phyloP scores from a whole-genome alignment of 2,888 invertebrate species.

The Ernsta delagoae region DNA sequence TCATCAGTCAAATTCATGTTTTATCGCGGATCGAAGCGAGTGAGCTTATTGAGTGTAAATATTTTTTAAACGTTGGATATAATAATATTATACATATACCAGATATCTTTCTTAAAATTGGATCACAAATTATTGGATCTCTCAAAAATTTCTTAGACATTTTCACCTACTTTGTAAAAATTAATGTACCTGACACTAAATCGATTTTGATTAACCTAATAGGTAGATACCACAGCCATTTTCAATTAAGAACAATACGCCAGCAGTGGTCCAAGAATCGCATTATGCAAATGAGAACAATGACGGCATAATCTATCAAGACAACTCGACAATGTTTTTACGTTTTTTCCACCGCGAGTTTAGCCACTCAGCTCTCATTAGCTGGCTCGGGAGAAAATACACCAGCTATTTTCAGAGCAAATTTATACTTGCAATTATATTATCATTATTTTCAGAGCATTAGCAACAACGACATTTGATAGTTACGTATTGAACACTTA shows the following conservation, averaged over 20 bases:
- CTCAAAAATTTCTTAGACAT: too few relatives aligned
- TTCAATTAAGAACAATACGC: slow-evolving; percentile 14
- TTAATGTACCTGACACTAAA: not conserved
- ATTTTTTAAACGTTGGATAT: too few relatives aligned
- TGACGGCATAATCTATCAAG: slow-evolving; percentile 17
- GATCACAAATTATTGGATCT: too few relatives aligned
- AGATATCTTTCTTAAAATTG: too few relatives aligned
- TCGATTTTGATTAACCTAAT: not conserved
- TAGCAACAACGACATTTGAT: slow-evolving; percentile 1
- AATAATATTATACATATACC: too few relatives aligned
- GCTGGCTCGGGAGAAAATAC: not conserved
- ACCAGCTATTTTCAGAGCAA: not conserved
- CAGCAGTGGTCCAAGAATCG: slow-evolving; percentile 9
- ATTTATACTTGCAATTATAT: not conserved
- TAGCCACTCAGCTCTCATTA: slow-evolving; percentile 21
- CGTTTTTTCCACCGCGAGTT: slow-evolving; percentile 20
- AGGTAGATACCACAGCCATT: not conserved
- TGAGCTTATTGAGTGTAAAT: too few relatives aligned
- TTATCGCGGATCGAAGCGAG: too few relatives aligned
- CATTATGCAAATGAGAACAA: slow-evolving; percentile 21
- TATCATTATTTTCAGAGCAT: not conserved
- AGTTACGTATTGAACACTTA: not conserved
- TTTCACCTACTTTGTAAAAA: too few relatives aligned
- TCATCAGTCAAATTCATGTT: too few relatives aligned
- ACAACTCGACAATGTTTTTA: slow-evolving; percentile 8